Evolutionary conservation across 2,797 vertebrate species (phyloP).

Genomic region (Bradypodion pumilum): DNA sequence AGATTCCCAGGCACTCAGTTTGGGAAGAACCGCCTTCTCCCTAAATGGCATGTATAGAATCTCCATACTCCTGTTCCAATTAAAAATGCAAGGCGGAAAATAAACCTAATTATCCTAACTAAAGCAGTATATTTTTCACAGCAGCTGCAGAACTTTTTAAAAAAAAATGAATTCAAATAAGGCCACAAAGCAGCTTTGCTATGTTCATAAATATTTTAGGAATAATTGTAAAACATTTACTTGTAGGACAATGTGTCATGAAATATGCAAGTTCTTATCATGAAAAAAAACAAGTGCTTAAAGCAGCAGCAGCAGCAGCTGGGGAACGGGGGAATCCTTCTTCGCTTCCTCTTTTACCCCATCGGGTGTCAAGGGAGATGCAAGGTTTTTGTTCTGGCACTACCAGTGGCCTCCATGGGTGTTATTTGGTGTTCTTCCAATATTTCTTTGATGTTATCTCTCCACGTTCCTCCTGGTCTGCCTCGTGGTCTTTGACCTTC

Average conservation of each 20-base stretch:
- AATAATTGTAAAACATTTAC: neutral
- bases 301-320: neutral
- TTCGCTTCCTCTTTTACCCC: too few species aligned
- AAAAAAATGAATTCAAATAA: neutral
- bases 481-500: too few species aligned
- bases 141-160: neutral
- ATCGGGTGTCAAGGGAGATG: too few species aligned
- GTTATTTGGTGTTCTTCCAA: too few species aligned
- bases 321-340: too few species aligned
- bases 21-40: constrained; percentile 52
- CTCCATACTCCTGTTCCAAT: neutral
- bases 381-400: too few species aligned
- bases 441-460: too few species aligned
- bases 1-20: neutral
- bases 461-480: too few species aligned
- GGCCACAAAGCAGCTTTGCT: neutral
- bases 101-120: neutral
- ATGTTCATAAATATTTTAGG: constrained; percentile 15
- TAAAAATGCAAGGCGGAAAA: neutral
- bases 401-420: too few species aligned
- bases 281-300: constrained; percentile 4
- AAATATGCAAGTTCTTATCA: constrained; percentile 11
- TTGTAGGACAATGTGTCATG: neutral
- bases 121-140: neutral
- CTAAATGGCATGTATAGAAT: constrained; percentile 10